Evolutionary conservation across 2,888 invertebrate genomes (phyloP).

Genomic region (Trisateles emortualis): DNA sequence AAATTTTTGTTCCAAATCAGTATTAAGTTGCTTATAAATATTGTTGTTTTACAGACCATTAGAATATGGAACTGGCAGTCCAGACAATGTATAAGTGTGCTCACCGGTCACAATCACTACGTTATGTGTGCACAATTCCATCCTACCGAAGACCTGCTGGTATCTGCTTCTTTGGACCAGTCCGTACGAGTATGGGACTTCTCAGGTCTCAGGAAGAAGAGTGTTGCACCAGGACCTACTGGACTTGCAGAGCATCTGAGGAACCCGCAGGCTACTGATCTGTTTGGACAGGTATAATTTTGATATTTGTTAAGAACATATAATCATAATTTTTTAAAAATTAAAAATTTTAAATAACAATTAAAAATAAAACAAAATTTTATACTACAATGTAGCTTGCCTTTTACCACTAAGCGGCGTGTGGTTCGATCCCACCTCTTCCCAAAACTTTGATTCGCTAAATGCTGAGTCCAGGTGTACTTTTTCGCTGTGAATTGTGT

Average conservation of each 20-base stretch:
- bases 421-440: no score
- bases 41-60: conserved; percentile 90
- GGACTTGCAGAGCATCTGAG: conserved; percentile 95
- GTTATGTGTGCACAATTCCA: conserved; percentile 99
- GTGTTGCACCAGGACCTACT: conserved; percentile 98
- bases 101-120: conserved; percentile 99
- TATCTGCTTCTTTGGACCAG: conserved; percentile 99
- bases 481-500: no score
- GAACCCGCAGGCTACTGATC: conserved; percentile 95
- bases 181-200: conserved; percentile 99
- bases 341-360: no score
- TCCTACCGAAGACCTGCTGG: conserved; percentile 97
- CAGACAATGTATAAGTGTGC: conserved; percentile 96
- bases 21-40: not conserved
- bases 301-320: not conserved
- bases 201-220: conserved; percentile 97
- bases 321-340: no score
- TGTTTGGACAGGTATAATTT: conserved; percentile 92
- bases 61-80: conserved; percentile 99
- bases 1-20: not conserved
- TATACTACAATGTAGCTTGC: no score
- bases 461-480: no score
- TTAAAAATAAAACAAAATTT: no score
- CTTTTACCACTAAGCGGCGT: no score
- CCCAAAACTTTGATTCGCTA: no score